Conservation (phyloP, 2,888 invertebrate species). For the Bellardia pandia region DNA sequence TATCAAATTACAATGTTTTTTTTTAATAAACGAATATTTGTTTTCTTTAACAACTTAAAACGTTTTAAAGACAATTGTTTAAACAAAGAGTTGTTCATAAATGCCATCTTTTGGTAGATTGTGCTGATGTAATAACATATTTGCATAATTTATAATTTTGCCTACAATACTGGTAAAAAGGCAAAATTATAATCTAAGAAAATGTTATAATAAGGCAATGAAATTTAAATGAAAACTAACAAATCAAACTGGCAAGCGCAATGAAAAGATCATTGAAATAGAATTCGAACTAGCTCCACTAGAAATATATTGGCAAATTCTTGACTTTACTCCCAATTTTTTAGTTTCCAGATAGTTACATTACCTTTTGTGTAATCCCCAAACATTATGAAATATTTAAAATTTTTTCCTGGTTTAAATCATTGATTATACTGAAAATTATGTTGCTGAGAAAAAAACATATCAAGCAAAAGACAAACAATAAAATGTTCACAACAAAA, state of each 20-base stretch:
- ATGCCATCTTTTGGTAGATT: slow-evolving; percentile 14
- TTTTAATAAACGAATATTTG: slow-evolving; percentile 4
- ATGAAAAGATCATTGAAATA: too few species aligned
- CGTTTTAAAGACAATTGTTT: neutral
- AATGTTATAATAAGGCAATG: too few species aligned
- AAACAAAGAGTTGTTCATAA: neutral
- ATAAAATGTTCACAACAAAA: slow-evolving; percentile 66
- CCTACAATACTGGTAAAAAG: neutral
- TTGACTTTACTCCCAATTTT: too few species aligned
- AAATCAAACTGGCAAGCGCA: too few species aligned
- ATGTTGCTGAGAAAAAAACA: neutral
- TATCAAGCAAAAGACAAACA: slow-evolving; percentile 30
- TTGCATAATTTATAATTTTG: slow-evolving; percentile 11
- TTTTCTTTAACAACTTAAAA: neutral
- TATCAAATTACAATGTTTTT: slow-evolving; percentile 61
- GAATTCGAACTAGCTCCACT: too few species aligned
- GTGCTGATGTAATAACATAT: slow-evolving; percentile 8
- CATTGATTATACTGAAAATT: slow-evolving; percentile 42
- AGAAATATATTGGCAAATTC: too few species aligned
- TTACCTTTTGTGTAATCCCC: slow-evolving; percentile 5
- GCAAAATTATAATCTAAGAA: neutral
- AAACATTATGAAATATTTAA: slow-evolving; percentile 4
- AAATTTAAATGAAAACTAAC: too few species aligned
- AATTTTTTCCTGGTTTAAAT: slow-evolving; percentile 26
- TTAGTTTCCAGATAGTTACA: neutral